Evolutionary conservation across 2,888 invertebrate genomes (phyloP), one percentile per base, ranked within the genome.

Genomic region (Trachelus stipa): DNA sequence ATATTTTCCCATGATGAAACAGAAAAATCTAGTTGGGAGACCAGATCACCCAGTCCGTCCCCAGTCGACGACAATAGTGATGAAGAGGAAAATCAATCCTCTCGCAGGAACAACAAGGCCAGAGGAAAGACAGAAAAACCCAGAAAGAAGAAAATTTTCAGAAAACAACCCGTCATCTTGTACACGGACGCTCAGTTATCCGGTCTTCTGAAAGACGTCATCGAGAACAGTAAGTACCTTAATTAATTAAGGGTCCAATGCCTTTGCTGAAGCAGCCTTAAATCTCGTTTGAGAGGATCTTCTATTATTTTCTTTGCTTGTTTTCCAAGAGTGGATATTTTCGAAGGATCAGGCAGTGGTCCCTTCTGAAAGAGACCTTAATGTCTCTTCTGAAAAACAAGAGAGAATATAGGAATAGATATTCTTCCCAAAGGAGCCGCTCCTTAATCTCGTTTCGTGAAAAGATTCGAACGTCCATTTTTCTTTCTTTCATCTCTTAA

Each of bases 151-250:
- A 71, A 71, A 71, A 76, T 69, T 37, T 78, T 73, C 4, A 83
- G 78, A 79, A 85, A 85, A 78, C 86, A 83, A 78, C 83, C 87
- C 2, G 30, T 81, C 33, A 82, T 88, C 56, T 77, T 88, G 75
- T 90, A 90, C 82, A 86, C 90, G 73, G 88, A 90, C 81, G 88
- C 87, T 76, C 90, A 91, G 85, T 85, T 91, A 82, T 86, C 87
- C 68, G 90, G 89, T 68, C 86, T 91, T 76, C 75, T 91, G 77
- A 90, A 88, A 82, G 88, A 90, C 79, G 88, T 90, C 76, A 87
- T 90, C 80, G 84, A 82, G 4, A 84, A 86, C 71, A 81, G 89
- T 88, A 81, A 76, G 81, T 76, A 31, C 23, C 56, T 56, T 56
- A 23, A 56, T 56, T 56, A 56, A 56, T 56, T 56, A 56, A 56